These are phyloP conservation scores for Passerina amoena DNA, from an alignment of 2,113 vertebrate genomes.

Conservation along the genomic window DNA sequence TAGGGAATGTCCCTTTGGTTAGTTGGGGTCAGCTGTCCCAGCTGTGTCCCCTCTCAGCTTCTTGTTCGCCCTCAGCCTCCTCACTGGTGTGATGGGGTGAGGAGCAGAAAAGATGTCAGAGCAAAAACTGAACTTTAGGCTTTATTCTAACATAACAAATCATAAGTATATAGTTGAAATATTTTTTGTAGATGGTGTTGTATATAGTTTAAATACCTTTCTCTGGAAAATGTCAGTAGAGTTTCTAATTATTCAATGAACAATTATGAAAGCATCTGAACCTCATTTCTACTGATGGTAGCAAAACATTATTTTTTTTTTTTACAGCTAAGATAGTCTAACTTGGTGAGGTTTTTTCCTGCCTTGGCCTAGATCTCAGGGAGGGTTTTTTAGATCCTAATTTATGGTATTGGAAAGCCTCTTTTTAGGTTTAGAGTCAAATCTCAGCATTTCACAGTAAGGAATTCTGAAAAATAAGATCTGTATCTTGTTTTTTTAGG, in stretches of 20 bases:
- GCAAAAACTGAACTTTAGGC: not conserved
- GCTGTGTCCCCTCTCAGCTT: not conserved
- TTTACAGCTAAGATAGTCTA: not conserved
- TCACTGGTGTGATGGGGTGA: not conserved
- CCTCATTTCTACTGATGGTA: not conserved
- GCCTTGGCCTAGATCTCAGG: not conserved
- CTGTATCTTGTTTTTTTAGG: conserved; percentile 67
- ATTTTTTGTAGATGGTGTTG: not conserved
- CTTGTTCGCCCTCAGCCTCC: not conserved
- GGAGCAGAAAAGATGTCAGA: not conserved
- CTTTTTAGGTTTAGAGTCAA: not conserved
- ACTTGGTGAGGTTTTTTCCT: not conserved
- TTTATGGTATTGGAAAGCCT: not conserved
- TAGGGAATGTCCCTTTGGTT: not conserved
- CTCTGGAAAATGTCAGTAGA: not conserved
- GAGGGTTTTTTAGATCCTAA: not conserved
- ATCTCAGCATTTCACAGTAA: not conserved
- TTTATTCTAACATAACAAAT: not conserved
- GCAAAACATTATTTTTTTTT: not conserved
- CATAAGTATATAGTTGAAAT: not conserved
- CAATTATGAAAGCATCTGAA: not conserved
- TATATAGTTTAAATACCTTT: not conserved
- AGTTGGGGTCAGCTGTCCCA: not conserved
- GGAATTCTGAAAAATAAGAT: not conserved
- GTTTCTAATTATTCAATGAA: not conserved